These are phyloP conservation scores for Neotoma lepida DNA, from an alignment of 2,113 vertebrate genomes.

Conservation along the genomic window DNA sequence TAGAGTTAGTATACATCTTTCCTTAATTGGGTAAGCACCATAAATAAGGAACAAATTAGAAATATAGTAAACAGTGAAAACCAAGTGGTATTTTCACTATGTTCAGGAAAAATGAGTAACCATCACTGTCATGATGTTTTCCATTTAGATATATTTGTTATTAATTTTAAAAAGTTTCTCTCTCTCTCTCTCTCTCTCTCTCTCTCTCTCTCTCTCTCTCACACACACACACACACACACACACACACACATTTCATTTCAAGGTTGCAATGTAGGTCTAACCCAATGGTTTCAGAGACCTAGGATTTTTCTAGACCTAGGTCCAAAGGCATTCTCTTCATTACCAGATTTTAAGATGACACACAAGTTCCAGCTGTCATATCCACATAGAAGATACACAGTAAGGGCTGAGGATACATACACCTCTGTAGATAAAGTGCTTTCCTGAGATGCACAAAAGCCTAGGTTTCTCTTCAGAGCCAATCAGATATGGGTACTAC, in stretches of 20 bases:
- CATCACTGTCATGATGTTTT: not conserved
- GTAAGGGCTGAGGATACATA: too few relatives aligned
- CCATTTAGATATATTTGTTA: not conserved
- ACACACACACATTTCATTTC: not conserved
- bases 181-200: not conserved
- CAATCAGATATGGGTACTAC: not conserved
- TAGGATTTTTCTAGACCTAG: not conserved
- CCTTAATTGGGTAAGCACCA: not conserved
- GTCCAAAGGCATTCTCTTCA: not conserved
- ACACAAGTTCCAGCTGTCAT: not conserved
- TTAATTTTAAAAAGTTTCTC: not conserved
- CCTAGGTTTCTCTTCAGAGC: too few relatives aligned
- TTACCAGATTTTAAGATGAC: conserved; percentile 33
- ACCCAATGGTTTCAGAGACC: not conserved
- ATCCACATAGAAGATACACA: not conserved
- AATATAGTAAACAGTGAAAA: not conserved
- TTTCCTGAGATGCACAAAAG: not conserved
- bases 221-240: too few relatives aligned
- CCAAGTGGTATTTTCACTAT: conserved; percentile 19
- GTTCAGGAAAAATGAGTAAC: not conserved
- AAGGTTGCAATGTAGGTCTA: not conserved
- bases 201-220: too few relatives aligned
- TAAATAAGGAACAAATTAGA: not conserved
- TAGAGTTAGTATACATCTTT: not conserved
- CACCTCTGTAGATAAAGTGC: not conserved